phyloP scores from a whole-genome alignment of 2,113 vertebrate genomes.

The Chaetodon auriga region DNA sequence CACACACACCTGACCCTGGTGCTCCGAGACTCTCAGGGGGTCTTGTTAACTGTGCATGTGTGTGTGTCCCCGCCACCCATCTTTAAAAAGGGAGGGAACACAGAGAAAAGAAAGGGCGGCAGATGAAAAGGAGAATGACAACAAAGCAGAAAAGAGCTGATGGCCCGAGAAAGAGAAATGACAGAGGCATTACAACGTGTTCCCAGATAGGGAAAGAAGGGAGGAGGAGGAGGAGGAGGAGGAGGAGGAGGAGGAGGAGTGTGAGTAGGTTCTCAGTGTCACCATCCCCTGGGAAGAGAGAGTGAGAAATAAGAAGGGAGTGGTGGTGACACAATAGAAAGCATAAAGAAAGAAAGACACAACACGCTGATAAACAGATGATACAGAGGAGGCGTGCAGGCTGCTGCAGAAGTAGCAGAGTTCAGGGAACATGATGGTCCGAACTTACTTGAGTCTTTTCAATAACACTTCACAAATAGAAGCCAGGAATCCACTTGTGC shows the following conservation, averaged over 20 bases:
- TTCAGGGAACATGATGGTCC: neutral
- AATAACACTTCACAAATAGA: constrained; percentile 2
- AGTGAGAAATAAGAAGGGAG: constrained; percentile 66
- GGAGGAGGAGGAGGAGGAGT: constrained; percentile 1
- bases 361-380: constrained; percentile 32
- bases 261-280: constrained; percentile 53
- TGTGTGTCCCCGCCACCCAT: constrained; percentile 51
- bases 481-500: neutral
- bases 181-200: constrained; percentile 62
- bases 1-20: constrained; percentile 67
- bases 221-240: constrained; percentile 35
- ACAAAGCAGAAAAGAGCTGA: constrained; percentile 57
- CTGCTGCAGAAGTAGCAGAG: neutral
- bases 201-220: constrained; percentile 58
- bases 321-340: constrained; percentile 49
- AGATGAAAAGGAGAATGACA: constrained; percentile 60
- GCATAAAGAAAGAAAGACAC: constrained; percentile 38
- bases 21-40: constrained; percentile 76
- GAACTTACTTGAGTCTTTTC: neutral
- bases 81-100: constrained; percentile 58
- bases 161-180: constrained; percentile 64
- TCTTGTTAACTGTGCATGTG: constrained; percentile 76
- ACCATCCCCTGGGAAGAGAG: constrained; percentile 48
- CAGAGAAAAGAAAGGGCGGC: constrained; percentile 49
- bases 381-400: constrained; percentile 9